These are phyloP conservation scores for Parnassius apollo DNA, from an alignment of 2,888 invertebrate species.

Conservation along the genomic window DNA sequence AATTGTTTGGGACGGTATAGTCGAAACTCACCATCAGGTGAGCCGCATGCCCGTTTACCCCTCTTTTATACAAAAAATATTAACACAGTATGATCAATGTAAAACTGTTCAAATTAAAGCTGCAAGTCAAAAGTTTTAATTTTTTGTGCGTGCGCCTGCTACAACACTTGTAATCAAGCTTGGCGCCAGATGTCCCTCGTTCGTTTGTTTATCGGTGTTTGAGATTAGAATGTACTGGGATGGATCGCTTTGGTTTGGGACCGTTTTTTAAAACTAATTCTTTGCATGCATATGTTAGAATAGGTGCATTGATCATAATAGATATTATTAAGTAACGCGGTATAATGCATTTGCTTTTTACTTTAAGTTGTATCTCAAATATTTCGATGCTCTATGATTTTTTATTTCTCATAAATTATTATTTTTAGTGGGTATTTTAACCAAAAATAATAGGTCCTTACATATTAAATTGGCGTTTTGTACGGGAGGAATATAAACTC, in stretches of 20 bases:
- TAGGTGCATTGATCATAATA: not conserved
- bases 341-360: not conserved
- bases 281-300: constrained; percentile 31
- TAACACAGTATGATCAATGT: too few species aligned
- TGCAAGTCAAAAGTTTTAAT: constrained; percentile 27
- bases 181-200: constrained; percentile 61
- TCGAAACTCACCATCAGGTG: too few species aligned
- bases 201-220: constrained; percentile 48
- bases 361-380: too few species aligned
- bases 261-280: constrained; percentile 47
- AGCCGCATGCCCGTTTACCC: too few species aligned
- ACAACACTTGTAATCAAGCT: constrained; percentile 54
- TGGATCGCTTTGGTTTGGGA: constrained; percentile 45
- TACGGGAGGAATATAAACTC: too few species aligned
- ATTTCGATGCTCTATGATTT: too few species aligned
- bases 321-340: not conserved
- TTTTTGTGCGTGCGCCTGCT: constrained; percentile 37
- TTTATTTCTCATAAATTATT: too few species aligned
- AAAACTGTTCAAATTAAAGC: not conserved
- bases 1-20: too few species aligned
- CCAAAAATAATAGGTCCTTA: too few species aligned
- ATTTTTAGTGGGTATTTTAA: too few species aligned
- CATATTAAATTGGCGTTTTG: too few species aligned
- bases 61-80: too few species aligned
- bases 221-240: constrained; percentile 62